Conservation (phyloP, 2,113 vertebrate species). For the Channa argus region DNA sequence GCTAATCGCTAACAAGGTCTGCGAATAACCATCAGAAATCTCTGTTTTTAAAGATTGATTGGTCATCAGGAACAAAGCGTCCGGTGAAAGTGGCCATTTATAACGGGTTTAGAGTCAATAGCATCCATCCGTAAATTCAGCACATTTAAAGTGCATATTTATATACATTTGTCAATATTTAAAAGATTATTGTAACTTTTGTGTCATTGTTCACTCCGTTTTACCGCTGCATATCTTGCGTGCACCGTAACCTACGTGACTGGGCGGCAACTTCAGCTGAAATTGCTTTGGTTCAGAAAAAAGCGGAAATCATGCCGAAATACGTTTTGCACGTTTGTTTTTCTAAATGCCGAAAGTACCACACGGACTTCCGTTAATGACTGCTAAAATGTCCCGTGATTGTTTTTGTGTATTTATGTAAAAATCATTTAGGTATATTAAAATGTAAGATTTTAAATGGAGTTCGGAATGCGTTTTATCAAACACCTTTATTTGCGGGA, state of each 20-base stretch:
- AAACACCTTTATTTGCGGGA: no score
- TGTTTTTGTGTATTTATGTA: no score
- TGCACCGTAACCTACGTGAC: conserved; percentile 3
- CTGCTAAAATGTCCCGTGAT: fast-evolving
- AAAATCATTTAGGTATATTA: not conserved
- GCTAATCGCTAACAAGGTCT: not conserved
- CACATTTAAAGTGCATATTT: fast-evolving
- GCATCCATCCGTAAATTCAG: not conserved
- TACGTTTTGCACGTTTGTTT: fast-evolving
- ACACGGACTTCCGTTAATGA: fast-evolving
- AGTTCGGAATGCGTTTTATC: not conserved
- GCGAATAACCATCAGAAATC: not conserved
- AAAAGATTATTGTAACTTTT: no score
- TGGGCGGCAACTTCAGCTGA: conserved; percentile 3
- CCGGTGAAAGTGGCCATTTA: not conserved
- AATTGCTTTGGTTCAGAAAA: no score
- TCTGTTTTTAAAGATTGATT: fast-evolving
- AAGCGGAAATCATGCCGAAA: not conserved
- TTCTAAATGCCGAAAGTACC: not conserved
- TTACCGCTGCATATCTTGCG: no score
- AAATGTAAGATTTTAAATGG: not conserved
- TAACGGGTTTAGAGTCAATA: fast-evolving
- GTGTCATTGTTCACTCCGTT: no score
- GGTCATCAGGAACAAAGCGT: not conserved
- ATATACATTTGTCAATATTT: no score